phyloP scores from a whole-genome alignment of 2,888 invertebrate genomes.

The Lasiommata megera region DNA sequence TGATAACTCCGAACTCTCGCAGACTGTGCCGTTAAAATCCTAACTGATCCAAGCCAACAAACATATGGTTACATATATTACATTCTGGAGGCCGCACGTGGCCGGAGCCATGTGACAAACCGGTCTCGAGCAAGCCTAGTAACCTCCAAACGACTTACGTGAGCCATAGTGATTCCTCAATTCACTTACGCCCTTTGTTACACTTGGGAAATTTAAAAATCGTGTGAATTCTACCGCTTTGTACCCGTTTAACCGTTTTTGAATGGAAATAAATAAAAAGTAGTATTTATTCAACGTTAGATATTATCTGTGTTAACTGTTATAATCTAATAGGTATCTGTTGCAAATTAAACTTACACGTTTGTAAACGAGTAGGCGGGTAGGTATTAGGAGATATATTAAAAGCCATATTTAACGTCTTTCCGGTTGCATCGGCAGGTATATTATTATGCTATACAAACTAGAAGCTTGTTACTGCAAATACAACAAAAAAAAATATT shows the following conservation, averaged over 20 bases:
- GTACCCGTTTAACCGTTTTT: slow-evolving; percentile 19
- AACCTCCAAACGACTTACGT: slow-evolving; percentile 77
- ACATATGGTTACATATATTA: slow-evolving; percentile 34
- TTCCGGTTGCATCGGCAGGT: too few species aligned
- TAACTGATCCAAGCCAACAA: slow-evolving; percentile 25
- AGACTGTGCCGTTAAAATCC: slow-evolving; percentile 24
- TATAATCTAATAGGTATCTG: too few species aligned
- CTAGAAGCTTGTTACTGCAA: too few species aligned
- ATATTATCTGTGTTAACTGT: too few species aligned
- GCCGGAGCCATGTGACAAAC: slow-evolving; percentile 75
- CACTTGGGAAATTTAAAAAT: slow-evolving; percentile 36
- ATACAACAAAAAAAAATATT: too few species aligned
- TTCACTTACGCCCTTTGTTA: slow-evolving; percentile 51
- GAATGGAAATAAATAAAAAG: slow-evolving; percentile 3
- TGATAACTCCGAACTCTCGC: background rate
- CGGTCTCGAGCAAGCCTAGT: slow-evolving; percentile 74
- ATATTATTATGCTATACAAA: too few species aligned
- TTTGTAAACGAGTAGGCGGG: too few species aligned
- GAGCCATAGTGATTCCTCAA: slow-evolving; percentile 57
- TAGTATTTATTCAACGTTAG: too few species aligned
- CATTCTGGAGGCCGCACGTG: slow-evolving; percentile 76
- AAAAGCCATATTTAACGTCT: too few species aligned
- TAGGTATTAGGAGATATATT: too few species aligned
- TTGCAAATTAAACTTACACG: too few species aligned
- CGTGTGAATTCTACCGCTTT: slow-evolving; percentile 34